phyloP scores from a whole-genome alignment of 2,113 vertebrate species.

The Synodontis membranacea region DNA sequence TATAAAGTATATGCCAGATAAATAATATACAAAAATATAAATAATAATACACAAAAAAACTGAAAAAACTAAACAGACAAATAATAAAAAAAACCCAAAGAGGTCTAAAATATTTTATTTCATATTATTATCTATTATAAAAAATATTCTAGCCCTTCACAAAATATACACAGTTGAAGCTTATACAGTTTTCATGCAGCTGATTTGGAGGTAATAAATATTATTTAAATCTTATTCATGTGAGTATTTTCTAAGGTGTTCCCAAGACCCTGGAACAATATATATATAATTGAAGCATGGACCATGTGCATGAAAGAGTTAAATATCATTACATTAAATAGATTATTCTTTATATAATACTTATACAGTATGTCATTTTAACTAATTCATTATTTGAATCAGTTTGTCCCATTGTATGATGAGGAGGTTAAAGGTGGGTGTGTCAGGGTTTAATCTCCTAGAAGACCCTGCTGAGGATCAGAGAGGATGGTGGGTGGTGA shows the following conservation, averaged over 20 bases:
- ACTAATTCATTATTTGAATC: neutral
- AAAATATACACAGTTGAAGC: neutral
- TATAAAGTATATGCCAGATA: no score
- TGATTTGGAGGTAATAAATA: neutral
- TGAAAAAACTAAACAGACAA: neutral
- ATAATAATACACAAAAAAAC: no score
- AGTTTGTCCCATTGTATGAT: slow-evolving; percentile 30
- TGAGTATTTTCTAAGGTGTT: no score
- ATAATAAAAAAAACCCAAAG: neutral
- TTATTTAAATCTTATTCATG: no score
- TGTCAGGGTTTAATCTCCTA: slow-evolving; percentile 55
- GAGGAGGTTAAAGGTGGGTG: slow-evolving; percentile 46
- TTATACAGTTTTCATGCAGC: neutral
- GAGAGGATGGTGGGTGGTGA: slow-evolving; percentile 38
- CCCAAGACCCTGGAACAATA: no score
- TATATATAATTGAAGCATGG: neutral
- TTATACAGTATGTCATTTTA: neutral
- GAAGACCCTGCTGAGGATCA: slow-evolving; percentile 48
- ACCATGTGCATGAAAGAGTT: neutral
- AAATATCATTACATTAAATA: neutral
- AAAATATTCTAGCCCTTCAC: neutral
- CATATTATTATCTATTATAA: no score
- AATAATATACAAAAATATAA: no score
- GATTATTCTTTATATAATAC: neutral
- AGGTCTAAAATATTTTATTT: no score